Evolutionary conservation across 2,888 invertebrate genomes (phyloP), one percentile per base, ranked within the genome.

Genomic region (Tiliacea aurago): DNA sequence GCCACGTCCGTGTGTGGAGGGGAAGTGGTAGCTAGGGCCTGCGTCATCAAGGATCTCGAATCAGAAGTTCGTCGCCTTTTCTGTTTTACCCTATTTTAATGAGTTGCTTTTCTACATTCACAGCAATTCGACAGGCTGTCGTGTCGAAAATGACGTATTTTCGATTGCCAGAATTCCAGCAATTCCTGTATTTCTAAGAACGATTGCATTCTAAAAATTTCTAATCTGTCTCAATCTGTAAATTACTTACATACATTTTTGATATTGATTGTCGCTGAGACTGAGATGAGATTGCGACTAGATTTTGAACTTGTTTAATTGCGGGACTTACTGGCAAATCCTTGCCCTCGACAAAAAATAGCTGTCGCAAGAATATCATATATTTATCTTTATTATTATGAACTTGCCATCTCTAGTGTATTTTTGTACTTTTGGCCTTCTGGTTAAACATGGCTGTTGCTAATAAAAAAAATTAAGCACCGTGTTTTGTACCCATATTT

Each of bases 1-100:
- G 98, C 98, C 13, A 98, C 98, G 13, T 97, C 98, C 0, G 98
- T 98, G 5, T 98, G 97, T 86, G 96, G 97, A 10, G 98, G 98
- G 0, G 96, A 96, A 49, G 97, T 97, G 4, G 93, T 97, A 15
- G 98, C 97, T 0, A 95, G 97, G 66, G 98, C 98, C 0, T 97
- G 98, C 87, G 98, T 98, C 4, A 97, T 98, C 18, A 97, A 95
- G 20, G 96, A 96, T 70, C 92, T 98, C 37, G 80, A 76, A 55
- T 94, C 97, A 13, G 97, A 98, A 89, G 97, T 98, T 88, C 89
- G 61, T 63, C 4, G 13, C 7, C 6, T 11, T 33, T 41, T 18
- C 37, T 73, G 28, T 33, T 45, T 13, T n/a, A 58, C 9, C 10
- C 56, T 47, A 15, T 45, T 20, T 73, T 11, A 11, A 45, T 28